phyloP scores from a whole-genome alignment of 1,140 invertebrate genomes.

The Cydia amplana region DNA sequence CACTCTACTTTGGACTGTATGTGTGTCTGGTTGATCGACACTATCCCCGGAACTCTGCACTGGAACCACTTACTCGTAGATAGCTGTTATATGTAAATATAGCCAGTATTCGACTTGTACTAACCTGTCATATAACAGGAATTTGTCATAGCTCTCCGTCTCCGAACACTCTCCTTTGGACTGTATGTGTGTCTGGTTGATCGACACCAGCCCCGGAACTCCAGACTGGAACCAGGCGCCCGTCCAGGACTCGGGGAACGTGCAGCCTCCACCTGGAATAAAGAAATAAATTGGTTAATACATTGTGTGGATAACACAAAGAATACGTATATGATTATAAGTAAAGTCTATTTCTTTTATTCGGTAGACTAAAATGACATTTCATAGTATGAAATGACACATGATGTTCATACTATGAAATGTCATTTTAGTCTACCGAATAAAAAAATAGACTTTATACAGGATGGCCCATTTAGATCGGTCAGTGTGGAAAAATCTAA shows the following conservation, averaged over 20 bases:
- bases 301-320: too few relatives aligned
- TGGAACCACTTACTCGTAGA: constrained; percentile 83
- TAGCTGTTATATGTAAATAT: too few relatives aligned
- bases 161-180: constrained; percentile 88
- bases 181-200: constrained; percentile 86
- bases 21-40: constrained; percentile 85
- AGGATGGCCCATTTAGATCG: too few relatives aligned
- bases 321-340: too few relatives aligned
- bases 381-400: too few relatives aligned
- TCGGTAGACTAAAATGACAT: too few relatives aligned
- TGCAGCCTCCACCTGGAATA: constrained; percentile 81
- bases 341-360: too few relatives aligned
- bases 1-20: constrained; percentile 89
- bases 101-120: constrained; percentile 46
- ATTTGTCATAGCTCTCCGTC: constrained; percentile 86
- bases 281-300: too few relatives aligned
- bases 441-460: too few relatives aligned
- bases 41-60: constrained; percentile 83
- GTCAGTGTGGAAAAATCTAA: too few relatives aligned
- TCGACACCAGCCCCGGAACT: constrained; percentile 82
- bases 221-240: constrained; percentile 90
- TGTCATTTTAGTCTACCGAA: too few relatives aligned
- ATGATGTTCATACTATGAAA: too few relatives aligned
- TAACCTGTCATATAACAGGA: constrained; percentile 87
- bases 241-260: constrained; percentile 86